phyloP scores from a whole-genome alignment of 2,113 vertebrate species.

The Rissa tridactyla region DNA sequence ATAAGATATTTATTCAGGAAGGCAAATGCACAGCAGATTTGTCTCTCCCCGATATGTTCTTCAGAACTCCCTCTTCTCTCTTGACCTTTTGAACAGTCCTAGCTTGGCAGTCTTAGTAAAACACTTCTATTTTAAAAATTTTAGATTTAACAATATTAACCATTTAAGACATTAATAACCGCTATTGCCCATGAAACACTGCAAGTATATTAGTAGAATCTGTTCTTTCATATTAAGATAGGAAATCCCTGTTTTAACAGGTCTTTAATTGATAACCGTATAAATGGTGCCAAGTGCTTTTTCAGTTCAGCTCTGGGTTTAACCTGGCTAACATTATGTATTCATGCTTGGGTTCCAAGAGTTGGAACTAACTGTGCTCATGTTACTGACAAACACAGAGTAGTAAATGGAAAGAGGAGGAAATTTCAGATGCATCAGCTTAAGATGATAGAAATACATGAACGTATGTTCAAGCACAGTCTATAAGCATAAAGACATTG shows the following conservation, averaged over 20 bases:
- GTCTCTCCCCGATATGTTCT: background rate
- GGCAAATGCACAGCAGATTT: background rate
- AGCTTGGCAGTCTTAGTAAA: background rate
- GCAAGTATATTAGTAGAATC: background rate
- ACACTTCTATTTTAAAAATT: background rate
- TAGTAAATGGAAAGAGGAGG: background rate
- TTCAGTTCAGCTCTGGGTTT: background rate
- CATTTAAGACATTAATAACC: background rate
- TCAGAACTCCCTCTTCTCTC: background rate
- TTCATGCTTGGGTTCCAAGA: background rate
- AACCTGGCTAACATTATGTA: background rate
- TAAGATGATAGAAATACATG: background rate
- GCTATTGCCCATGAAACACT: background rate
- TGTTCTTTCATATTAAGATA: background rate
- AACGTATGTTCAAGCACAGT: background rate
- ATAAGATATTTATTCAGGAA: conserved; percentile 2
- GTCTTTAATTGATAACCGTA: background rate
- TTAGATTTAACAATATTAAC: background rate
- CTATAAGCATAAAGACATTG: background rate
- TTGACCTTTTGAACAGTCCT: background rate
- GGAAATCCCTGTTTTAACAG: background rate
- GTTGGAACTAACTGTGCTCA: background rate
- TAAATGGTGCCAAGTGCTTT: background rate
- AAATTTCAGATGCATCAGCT: background rate
- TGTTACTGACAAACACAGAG: background rate